These are phyloP conservation scores for Herpailurus yagouaroundi DNA, from an alignment of 2,113 vertebrate species.

Conservation along the genomic window DNA sequence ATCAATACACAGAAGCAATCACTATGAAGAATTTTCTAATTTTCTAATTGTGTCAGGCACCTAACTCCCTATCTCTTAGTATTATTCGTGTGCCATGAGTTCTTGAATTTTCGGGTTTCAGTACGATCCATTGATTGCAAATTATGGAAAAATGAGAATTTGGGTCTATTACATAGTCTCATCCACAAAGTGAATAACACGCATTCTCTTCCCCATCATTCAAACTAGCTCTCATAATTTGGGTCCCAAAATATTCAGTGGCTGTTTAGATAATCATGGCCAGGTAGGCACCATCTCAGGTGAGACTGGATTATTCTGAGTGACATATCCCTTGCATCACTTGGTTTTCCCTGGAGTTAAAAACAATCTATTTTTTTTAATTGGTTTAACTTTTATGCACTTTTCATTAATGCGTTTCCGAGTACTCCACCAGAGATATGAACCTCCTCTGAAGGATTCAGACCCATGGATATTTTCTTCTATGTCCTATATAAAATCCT, in stretches of 20 bases:
- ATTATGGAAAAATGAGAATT: neutral
- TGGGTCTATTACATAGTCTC: neutral
- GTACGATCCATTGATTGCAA: neutral
- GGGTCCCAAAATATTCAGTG: neutral
- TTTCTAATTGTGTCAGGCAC: neutral
- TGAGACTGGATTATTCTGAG: too few relatives aligned
- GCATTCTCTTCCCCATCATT: neutral
- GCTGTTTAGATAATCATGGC: neutral
- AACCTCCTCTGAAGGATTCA: neutral
- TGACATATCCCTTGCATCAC: neutral
- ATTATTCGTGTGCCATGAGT: neutral
- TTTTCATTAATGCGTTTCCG: neutral
- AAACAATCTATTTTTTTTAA: neutral
- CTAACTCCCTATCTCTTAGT: neutral
- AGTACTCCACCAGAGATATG: neutral
- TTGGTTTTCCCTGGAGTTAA: neutral
- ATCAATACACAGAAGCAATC: neutral
- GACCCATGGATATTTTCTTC: neutral
- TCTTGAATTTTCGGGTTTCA: neutral
- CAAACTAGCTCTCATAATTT: neutral
- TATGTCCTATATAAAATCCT: neutral
- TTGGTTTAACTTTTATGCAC: neutral
- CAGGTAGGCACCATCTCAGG: fast-evolving
- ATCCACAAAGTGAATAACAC: fast-evolving
- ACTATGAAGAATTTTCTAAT: neutral